Evolutionary conservation across 2,888 invertebrate species (phyloP), one percentile per base, ranked within the genome.

Genomic region (Noctua fimbriata): DNA sequence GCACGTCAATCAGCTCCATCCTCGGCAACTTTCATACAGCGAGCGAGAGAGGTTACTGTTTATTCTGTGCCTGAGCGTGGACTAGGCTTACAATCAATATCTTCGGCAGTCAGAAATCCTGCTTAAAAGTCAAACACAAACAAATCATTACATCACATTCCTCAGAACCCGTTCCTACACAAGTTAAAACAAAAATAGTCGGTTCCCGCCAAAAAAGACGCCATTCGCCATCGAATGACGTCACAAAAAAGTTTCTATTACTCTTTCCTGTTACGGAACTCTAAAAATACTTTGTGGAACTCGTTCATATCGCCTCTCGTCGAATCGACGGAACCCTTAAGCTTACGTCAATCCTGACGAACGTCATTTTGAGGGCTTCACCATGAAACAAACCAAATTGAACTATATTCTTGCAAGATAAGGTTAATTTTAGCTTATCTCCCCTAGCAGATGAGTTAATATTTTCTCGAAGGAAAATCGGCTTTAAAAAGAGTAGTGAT

Each of bases 221-320:
- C 81, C 73, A 78, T 85, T 79, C 79, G 82, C 69, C 77, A 78
- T 82, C 18, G 49, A 76, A 88, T 81, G 86, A 85, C 77, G 70
- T 70, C 65, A 79, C 80, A 88, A 81, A 81, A 88, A 88, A 86
- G 86, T 87, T 88, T 87, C 77, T 85, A 82, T 85, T 81, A 78
- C 84, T 73, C 75, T 88, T 83, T 79, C 86, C 86, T 88, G 86
- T 78, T 83, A 74, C 66, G 65, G 81, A 81, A 83, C 80, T 75
- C 80, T 83, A 88, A 86, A 83, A 86, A 87, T 88, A 87, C 84
- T 88, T 87, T 63, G 76, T 60, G 36, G 76, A 88, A 88, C 84
- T 87, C 84, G 79, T 76, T 89, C 85, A 70, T 69, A 72, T 86
- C 79, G 79, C 85, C 77, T 80, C 76, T 82, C 66, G 71, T 69